Percentiles rank a stretch among this genome's conserved stretches.
phyloP scores from a whole-genome alignment of 2,888 invertebrate species.

The Teleiodes luculella region DNA sequence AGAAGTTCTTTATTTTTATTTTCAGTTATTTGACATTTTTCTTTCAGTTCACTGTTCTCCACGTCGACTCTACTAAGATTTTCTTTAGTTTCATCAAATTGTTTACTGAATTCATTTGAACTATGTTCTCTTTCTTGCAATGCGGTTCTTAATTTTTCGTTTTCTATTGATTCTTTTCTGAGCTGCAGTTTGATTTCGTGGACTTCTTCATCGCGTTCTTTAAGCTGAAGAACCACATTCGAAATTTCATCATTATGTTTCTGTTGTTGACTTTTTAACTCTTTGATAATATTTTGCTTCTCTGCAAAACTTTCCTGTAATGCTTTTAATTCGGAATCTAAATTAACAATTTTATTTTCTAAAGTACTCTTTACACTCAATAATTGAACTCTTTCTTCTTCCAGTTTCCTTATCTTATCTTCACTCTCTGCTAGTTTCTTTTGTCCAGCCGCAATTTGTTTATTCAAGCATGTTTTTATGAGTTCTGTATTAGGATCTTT shows the following conservation, averaged over 20 bases:
- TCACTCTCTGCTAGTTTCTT: constrained; percentile 62
- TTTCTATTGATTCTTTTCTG: constrained; percentile 79
- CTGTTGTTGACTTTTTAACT: constrained; percentile 66
- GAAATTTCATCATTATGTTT: constrained; percentile 70
- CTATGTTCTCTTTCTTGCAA: constrained; percentile 74
- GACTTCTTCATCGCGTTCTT: constrained; percentile 77
- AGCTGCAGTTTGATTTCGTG: constrained; percentile 73
- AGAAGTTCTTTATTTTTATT: constrained; percentile 83
- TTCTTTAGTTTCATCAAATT: constrained; percentile 60
- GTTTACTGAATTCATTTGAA: constrained; percentile 65
- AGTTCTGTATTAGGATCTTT: constrained; percentile 73
- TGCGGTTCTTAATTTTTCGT: constrained; percentile 80
- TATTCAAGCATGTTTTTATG: constrained; percentile 69
- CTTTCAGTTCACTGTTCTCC: constrained; percentile 62
- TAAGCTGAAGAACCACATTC: constrained; percentile 62
- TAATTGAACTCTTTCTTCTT: constrained; percentile 67
- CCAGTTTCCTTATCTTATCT: constrained; percentile 56
- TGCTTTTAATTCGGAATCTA: constrained; percentile 59
- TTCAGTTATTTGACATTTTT: constrained; percentile 65
- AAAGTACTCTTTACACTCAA: constrained; percentile 48
- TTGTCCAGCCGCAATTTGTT: constrained; percentile 68
- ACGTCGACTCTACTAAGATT: constrained; percentile 55
- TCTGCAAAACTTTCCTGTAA: constrained; percentile 64
- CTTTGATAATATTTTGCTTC: constrained; percentile 65
- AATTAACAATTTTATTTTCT: constrained; percentile 47